These are phyloP conservation scores for Coecobrya sp. DNA, from an alignment of 2,888 invertebrate genomes.

Conservation along the genomic window DNA sequence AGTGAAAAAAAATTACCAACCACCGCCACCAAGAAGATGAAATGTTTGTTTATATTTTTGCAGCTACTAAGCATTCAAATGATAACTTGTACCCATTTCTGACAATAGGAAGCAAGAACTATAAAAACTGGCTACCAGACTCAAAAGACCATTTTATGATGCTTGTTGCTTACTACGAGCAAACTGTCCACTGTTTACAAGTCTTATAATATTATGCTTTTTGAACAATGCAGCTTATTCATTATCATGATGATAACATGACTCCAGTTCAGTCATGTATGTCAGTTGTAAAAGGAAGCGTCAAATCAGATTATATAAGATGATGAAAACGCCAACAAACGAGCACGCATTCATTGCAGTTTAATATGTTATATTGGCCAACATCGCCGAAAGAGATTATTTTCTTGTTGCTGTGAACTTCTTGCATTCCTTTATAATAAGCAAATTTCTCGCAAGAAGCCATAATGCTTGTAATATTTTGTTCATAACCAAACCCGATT, in stretches of 20 bases:
- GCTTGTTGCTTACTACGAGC: background rate
- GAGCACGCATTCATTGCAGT: background rate
- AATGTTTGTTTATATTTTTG: slow-evolving; percentile 3
- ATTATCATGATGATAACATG: background rate
- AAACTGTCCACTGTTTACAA: background rate
- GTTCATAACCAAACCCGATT: background rate
- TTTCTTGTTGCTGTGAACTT: background rate
- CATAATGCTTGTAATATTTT: background rate
- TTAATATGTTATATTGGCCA: background rate
- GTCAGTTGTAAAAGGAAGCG: slow-evolving; percentile 20
- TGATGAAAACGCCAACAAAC: background rate
- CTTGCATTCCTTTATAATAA: background rate
- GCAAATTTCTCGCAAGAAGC: background rate
- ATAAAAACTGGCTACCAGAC: background rate
- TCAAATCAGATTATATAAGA: slow-evolving; percentile 31
- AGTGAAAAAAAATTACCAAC: slow-evolving; percentile 20
- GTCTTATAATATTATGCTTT: background rate
- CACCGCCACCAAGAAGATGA: slow-evolving; percentile 26
- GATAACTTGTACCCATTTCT: background rate
- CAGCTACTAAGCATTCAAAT: background rate
- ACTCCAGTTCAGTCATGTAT: background rate
- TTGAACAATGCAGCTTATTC: background rate
- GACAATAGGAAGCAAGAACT: background rate
- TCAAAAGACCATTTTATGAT: background rate
- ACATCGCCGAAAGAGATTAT: background rate